phyloP scores from a whole-genome alignment of 1,140 invertebrate genomes.

The Aplysia californica region DNA sequence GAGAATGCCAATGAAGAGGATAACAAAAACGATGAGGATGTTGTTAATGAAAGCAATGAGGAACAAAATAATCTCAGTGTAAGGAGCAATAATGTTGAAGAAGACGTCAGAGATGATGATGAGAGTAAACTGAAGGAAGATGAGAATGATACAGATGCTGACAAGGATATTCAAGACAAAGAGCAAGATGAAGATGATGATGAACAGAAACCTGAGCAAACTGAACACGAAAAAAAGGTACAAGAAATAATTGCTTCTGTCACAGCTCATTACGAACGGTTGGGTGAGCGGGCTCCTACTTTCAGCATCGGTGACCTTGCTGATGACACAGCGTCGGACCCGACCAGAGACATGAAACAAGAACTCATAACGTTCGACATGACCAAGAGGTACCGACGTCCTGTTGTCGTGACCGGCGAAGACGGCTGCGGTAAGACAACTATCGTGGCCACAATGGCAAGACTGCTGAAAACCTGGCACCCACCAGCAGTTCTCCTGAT shows the following conservation, averaged over 20 bases:
- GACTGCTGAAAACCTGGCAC: constrained; percentile 39
- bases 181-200: background rate
- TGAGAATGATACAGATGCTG: background rate
- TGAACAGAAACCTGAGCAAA: no score
- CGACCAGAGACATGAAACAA: constrained; percentile 31
- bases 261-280: no score
- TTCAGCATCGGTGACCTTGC: constrained; percentile 32
- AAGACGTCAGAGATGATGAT: background rate
- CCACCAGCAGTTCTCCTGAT: constrained; percentile 38
- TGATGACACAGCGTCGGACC: constrained; percentile 34
- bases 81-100: no score
- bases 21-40: no score
- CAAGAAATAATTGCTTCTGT: no score
- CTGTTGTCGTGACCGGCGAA: constrained; percentile 45
- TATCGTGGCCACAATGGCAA: constrained; percentile 42
- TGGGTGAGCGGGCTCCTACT: no score
- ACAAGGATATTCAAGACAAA: background rate
- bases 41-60: no score
- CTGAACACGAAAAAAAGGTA: no score
- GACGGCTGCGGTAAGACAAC: constrained; percentile 56
- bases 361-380: constrained; percentile 24
- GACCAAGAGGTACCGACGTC: constrained; percentile 22
- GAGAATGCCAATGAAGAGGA: background rate
- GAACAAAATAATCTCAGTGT: no score
- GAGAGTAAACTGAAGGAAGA: background rate